A percentile compares a stretch with the other conserved stretches of the same genome.
phyloP scores from a whole-genome alignment of 1,140 invertebrate species.

The Helicoverpa zea region DNA sequence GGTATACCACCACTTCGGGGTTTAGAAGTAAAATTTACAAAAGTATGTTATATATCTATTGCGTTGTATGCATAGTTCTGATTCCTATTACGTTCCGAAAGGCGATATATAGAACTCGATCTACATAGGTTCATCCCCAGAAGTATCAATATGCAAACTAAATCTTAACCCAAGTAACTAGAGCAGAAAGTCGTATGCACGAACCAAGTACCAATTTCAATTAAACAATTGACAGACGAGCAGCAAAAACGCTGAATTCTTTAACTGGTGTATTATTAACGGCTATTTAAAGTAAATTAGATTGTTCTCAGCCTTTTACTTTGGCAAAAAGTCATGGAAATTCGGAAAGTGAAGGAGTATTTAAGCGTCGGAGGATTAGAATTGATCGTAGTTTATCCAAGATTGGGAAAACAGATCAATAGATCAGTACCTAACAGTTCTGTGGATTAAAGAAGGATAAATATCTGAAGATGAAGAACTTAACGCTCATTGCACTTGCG shows the following conservation, averaged over 20 bases:
- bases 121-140: no score
- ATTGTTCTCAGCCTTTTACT: slow-evolving; percentile 12
- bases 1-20: no score
- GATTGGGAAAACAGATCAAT: background rate
- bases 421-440: background rate
- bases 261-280: background rate
- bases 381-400: background rate
- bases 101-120: no score
- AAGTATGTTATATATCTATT: no score
- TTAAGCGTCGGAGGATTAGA: slow-evolving; percentile 12
- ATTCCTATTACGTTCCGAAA: no score
- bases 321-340: slow-evolving; percentile 8
- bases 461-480: slow-evolving; percentile 45
- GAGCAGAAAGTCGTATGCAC: background rate
- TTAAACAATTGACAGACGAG: background rate
- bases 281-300: slow-evolving; percentile 4
- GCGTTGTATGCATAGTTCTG: no score
- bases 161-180: background rate
- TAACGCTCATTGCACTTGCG: slow-evolving; percentile 23
- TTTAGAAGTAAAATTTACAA: no score
- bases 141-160: background rate
- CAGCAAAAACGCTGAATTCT: background rate
- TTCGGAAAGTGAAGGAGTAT: slow-evolving; percentile 48
- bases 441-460: background rate
- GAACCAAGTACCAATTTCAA: background rate